Evolutionary conservation across 64 coral and sea anemone genomes (phyloP).

Genomic region (Montipora cactus): DNA sequence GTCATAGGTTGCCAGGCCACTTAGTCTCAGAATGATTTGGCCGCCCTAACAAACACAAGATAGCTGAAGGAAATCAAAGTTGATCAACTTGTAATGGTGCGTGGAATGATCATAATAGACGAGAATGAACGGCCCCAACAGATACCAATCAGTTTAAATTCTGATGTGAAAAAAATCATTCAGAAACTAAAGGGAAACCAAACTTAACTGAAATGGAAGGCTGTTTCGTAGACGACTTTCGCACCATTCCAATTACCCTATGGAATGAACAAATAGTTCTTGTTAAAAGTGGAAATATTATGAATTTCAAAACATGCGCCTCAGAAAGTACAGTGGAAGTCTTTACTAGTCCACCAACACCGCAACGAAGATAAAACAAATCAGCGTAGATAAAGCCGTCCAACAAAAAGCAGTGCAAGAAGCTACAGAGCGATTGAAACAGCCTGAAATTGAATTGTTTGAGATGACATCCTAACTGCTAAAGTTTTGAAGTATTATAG

Average conservation of each 20-base stretch:
- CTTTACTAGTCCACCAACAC: background rate
- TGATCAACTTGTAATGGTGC: background rate
- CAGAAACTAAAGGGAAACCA: conserved; percentile 28
- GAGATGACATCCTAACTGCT: background rate
- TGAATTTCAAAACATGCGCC: conserved; percentile 30
- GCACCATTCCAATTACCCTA: conserved; percentile 22
- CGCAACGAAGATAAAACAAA: too few species aligned
- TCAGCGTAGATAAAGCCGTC: background rate
- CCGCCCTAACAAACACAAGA: too few species aligned
- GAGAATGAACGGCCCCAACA: conserved; percentile 6
- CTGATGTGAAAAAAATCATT: too few species aligned
- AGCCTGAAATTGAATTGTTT: background rate
- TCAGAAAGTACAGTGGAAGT: conserved; percentile 29
- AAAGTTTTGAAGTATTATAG: conserved; percentile 35
- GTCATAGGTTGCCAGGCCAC: too few species aligned
- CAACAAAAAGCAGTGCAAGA: conserved; percentile 13
- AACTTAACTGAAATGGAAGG: conserved; percentile 38
- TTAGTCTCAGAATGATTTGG: too few species aligned
- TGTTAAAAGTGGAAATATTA: conserved; percentile 41
- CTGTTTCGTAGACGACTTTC: conserved; percentile 41
- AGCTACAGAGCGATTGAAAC: background rate
- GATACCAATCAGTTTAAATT: too few species aligned
- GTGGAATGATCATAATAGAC: conserved; percentile 29
- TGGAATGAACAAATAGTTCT: conserved; percentile 36
- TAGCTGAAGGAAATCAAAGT: too few species aligned